phyloP scores from a whole-genome alignment of 1,140 invertebrate genomes.

The Aphis craccivora region DNA sequence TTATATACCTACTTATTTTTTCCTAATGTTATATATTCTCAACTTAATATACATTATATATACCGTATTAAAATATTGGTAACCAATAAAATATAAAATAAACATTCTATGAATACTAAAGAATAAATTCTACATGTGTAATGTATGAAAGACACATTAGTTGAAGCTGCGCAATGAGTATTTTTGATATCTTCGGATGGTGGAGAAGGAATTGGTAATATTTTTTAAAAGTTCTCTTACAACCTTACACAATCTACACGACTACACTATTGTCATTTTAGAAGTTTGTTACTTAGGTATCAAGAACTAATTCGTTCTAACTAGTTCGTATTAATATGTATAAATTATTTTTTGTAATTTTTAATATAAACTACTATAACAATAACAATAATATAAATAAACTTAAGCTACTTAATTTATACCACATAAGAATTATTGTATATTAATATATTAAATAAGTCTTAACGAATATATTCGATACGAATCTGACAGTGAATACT shows the following conservation, averaged over 20 bases:
- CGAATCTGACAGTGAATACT: neutral
- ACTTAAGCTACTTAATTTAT: neutral
- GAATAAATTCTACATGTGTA: neutral
- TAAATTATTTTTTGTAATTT: neutral
- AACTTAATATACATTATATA: neutral
- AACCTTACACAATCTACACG: neutral
- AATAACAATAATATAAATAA: too few species aligned
- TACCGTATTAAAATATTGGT: neutral
- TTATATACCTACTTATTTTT: neutral
- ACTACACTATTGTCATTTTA: neutral
- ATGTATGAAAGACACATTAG: neutral
- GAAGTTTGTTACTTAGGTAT: neutral
- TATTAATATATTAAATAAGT: neutral
- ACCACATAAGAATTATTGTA: neutral
- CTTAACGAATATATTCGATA: neutral
- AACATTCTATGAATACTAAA: neutral
- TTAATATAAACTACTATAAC: neutral
- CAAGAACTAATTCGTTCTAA: too few species aligned
- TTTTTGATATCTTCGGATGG: neutral
- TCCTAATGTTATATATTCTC: neutral
- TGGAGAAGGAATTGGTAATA: neutral
- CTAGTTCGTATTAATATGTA: too few species aligned
- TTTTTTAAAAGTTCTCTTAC: neutral
- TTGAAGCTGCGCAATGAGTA: neutral
- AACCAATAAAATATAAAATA: neutral